Evolutionary conservation across 2,113 vertebrate genomes (phyloP), one percentile per base, ranked within the genome.

Genomic region (Thomomys bottae): DNA sequence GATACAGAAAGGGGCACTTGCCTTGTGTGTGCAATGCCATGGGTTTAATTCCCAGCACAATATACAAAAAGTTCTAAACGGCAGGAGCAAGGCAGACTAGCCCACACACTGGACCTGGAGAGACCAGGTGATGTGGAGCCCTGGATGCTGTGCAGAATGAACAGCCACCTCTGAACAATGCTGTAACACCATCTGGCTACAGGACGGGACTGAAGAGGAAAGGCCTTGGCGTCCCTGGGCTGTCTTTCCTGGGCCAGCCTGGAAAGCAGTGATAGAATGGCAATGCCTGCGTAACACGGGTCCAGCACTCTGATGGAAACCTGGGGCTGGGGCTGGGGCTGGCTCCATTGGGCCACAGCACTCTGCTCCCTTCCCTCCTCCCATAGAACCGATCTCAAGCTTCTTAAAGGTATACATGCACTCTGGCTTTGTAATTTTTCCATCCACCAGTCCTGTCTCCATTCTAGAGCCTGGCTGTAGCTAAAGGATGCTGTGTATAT

Each of bases 91-190:
- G 87, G 8, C 28, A 66, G 17, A 17, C 26, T 24, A 14, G 21
- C 23, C 38, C 21, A 67, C 49, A 54, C 17, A 54, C 45, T 49
- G 49, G 17, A 54, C 49, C 6, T 45, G 45, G 45, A 11, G 45
- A 45, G 45, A 11, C 6, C 49, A 54, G 49, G 15, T 54, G 11
- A 54, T 15, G 14, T 3, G 2, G 45, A 49, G 49, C 49, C 18
- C 0, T 2, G 30, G 28, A 6, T 21, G 14, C 11, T 18, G 3
- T 32, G 18, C 17, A 42, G n/a, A 73, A 23, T n/a, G 0, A 0
- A 40, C 34, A 10, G 24, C 18, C 75, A 34, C 32, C 28, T 64
- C 1, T 0, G 6, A 28, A 20, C 30, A 54, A 54, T 17, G 18
- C 59, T 34, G 49, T 42, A n/a, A 23, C 38, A 5, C 26, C 15